Conservation (phyloP, 2,113 vertebrate genomes). For the Plectropomus leopardus region DNA sequence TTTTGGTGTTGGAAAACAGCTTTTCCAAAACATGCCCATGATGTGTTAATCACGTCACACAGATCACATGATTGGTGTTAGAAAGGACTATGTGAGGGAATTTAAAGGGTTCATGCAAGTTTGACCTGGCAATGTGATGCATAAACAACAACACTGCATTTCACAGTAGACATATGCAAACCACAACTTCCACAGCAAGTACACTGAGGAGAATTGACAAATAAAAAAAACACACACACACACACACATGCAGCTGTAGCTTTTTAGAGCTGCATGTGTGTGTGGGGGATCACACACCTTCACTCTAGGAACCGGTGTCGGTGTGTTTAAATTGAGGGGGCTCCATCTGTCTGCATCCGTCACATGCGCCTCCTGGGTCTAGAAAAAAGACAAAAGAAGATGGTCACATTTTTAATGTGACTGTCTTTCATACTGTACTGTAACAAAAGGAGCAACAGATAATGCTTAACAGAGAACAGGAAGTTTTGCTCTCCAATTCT, state of each 20-base stretch:
- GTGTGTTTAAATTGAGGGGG: conserved; percentile 36
- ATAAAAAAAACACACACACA: conserved; percentile 44
- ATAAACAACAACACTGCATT: conserved; percentile 41
- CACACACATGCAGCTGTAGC: conserved; percentile 18
- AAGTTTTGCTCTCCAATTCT: background rate
- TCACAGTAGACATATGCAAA: conserved; percentile 23
- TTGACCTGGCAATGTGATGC: conserved; percentile 26
- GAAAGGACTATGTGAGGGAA: conserved; percentile 53
- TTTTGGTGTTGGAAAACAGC: conserved; percentile 50
- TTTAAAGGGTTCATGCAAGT: conserved; percentile 50
- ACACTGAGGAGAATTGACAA: background rate
- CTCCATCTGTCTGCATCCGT: conserved; percentile 39
- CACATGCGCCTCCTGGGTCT: conserved; percentile 63
- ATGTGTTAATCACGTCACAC: conserved; percentile 50
- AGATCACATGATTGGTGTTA: conserved; percentile 70
- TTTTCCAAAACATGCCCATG: conserved; percentile 68
- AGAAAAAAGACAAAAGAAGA: conserved; percentile 46
- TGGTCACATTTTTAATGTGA: conserved; percentile 17
- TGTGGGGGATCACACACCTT: conserved; percentile 69
- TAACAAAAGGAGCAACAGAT: conserved; percentile 7
- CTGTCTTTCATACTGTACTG: background rate
- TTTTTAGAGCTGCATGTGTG: no score
- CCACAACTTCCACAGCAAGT: conserved; percentile 15
- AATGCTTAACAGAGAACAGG: background rate
- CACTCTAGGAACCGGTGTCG: conserved; percentile 64